Evolutionary conservation across 2,888 invertebrate genomes (phyloP), one percentile per base, ranked within the genome.

Genomic region (Isoperla grammatica): DNA sequence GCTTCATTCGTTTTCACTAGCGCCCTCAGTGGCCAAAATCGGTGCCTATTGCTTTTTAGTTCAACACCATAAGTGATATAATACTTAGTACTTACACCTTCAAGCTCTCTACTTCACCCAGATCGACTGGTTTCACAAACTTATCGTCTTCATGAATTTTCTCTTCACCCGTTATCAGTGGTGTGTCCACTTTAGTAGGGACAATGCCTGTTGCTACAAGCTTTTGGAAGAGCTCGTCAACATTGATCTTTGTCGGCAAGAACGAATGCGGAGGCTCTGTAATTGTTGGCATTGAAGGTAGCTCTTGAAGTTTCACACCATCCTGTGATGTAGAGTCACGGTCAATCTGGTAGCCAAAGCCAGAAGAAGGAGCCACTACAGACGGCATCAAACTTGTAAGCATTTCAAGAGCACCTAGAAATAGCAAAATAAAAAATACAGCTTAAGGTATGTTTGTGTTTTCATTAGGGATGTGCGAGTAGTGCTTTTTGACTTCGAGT

Each of bases 171-270:
- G 48, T 46, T 29, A 29, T 8, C 29, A 29, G 8, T 29, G 29
- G 17, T 17, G 59, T 69, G 1, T 50, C 53, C n/a, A 17, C 46
- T 13, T 40, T 15, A 35, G 22, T 65, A 8, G 62, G 82, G 37
- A 91, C 82, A 53, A 91, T 85, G n/a, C 91, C 95, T 1, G 89
- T 87, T 0, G 88, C 88, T 1, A 95, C 85, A 6, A 96, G 75
- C 73, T 91, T 90, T 63, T 89, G 86, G 71, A 94, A 90, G 23
- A 96, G 76, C 65, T 91, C 90, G 63, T 83, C 87, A 20, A 96
- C 87, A 69, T 93, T 90, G 72, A 59, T 75, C 74, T 22, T 67
- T 58, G 6, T 69, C 59, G 60, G 57, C 2, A 60, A 20, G 56
- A 63, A 57, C 8, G 63, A 53, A 15, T 4, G 71, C 70, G 64